Base-by-base conservation (phyloP, 2,113 vertebrate genomes). In the Canis aureus region DNA sequence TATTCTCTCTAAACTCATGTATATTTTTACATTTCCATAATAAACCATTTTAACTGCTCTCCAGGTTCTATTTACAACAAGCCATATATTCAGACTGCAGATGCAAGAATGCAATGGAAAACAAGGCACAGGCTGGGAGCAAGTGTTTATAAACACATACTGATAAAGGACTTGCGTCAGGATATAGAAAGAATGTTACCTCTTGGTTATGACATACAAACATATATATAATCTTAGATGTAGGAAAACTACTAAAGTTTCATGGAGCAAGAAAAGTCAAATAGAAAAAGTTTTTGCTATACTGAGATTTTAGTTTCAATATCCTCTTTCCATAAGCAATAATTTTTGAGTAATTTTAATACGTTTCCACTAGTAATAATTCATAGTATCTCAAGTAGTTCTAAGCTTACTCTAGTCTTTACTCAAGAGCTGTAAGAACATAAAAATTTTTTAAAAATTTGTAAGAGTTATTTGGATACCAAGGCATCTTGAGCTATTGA, bases 21-120 rank as follows among this genome's bases (percentile, higher is more conserved):
- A n/a, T 76, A 74, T 20, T 62, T 93, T 90, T 79, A 79, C 13
- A 83, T 83, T 82, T 38, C 13, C 91, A 92, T 67, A 55, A 95
- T 86, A 83, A 96, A 89, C 51, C 64, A 74, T 35, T 83, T 89
- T 83, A 9, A 4, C 43, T 74, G 32, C 4, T 66, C 64, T 60
- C 67, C 35, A 67, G 32, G n/a, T 96, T 73, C 76, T 38, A n/a
- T 80, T 86, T 95, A 25, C 53, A 88, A 69, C 2, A 89, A 43
- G 10, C 1, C 10, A 51, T 32, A 55, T 64, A 82, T 80, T 91
- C 94, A 74, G 55, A 79, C 66, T 62, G 16, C 8, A 87, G 93
- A 94, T 32, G 29, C 15, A 91, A 95, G 55, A 62, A 91, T 19
- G 16, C 43, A 62, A 25, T 22, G 43, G 12, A 93, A 95, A 97